Percentiles rank a stretch among this genome's conserved stretches.
These are phyloP conservation scores for Tupiocoris notatus DNA, from an alignment of 2,888 invertebrate species.

Conservation along the genomic window DNA sequence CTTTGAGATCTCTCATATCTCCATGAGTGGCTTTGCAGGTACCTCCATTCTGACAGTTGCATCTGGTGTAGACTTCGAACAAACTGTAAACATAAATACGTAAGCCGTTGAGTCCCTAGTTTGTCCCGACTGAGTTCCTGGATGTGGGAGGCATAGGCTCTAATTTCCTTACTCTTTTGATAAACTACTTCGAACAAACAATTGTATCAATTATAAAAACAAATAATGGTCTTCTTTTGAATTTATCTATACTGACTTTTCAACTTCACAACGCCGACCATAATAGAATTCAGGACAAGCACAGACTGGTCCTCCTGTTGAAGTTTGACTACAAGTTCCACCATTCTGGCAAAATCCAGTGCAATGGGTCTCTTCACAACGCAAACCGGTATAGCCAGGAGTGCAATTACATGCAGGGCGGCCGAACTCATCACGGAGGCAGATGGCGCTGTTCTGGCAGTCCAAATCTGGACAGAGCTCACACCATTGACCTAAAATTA, in stretches of 20 bases:
- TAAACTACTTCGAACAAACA: too few species aligned
- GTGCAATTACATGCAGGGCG: conserved; percentile 58
- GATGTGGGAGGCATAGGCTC: too few species aligned
- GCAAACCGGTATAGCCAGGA: conserved; percentile 58
- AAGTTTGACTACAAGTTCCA: conserved; percentile 54
- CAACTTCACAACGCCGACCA: conserved; percentile 63
- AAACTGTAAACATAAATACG: too few species aligned
- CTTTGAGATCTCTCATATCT: neutral
- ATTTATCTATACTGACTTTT: conserved; percentile 51
- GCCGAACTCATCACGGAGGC: conserved; percentile 55
- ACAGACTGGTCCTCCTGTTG: conserved; percentile 54
- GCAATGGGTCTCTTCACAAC: conserved; percentile 57
- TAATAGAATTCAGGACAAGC: conserved; percentile 58
- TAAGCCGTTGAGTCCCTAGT: too few species aligned
- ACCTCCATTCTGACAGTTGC: conserved; percentile 21
- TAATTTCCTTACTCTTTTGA: too few species aligned
- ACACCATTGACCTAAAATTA: conserved; percentile 58
- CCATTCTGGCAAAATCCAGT: conserved; percentile 54
- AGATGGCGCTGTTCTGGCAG: conserved; percentile 65
- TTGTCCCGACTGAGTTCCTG: too few species aligned
- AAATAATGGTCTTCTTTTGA: too few species aligned
- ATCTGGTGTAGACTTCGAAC: too few species aligned
- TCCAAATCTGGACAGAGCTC: conserved; percentile 60
- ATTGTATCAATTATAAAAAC: too few species aligned
- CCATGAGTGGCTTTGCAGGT: neutral